phyloP scores from a whole-genome alignment of 2,113 vertebrate genomes.

The Proteles cristata region DNA sequence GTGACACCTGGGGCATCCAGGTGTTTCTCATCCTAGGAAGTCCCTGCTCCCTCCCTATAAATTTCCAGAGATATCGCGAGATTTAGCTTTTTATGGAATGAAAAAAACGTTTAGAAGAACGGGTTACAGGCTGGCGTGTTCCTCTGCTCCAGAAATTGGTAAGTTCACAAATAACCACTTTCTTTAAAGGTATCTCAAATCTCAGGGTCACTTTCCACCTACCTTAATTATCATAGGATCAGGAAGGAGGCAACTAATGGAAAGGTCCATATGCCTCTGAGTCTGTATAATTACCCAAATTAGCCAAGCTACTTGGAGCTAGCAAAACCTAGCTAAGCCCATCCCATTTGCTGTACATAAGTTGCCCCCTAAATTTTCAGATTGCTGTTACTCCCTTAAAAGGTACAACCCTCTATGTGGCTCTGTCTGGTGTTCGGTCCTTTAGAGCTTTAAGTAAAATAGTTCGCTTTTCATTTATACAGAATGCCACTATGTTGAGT shows the following conservation, averaged over 20 bases:
- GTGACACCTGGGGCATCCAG: neutral
- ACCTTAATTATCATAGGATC: neutral
- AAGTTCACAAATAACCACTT: neutral
- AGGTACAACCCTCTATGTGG: neutral
- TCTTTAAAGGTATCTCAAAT: neutral
- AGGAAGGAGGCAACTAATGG: neutral
- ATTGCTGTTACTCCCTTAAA: neutral
- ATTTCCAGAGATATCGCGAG: neutral
- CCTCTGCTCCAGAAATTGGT: neutral
- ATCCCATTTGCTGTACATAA: neutral
- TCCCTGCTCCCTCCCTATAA: neutral
- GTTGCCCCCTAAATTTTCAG: neutral
- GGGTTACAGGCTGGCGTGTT: neutral
- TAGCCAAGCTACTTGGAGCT: neutral
- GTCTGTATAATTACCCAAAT: neutral
- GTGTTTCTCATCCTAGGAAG: neutral
- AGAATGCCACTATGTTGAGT: neutral
- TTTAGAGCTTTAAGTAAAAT: neutral
- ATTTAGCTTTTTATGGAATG: neutral
- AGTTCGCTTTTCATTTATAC: neutral
- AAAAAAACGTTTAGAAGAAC: too few relatives aligned
- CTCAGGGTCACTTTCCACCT: neutral
- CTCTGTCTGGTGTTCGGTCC: neutral
- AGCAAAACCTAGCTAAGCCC: neutral
- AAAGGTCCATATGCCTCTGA: neutral